A percentile compares a stretch with the other conserved stretches of the same genome.
Evolutionary conservation across 2,113 vertebrate species (phyloP).

Genomic region (Varanus salvator): DNA sequence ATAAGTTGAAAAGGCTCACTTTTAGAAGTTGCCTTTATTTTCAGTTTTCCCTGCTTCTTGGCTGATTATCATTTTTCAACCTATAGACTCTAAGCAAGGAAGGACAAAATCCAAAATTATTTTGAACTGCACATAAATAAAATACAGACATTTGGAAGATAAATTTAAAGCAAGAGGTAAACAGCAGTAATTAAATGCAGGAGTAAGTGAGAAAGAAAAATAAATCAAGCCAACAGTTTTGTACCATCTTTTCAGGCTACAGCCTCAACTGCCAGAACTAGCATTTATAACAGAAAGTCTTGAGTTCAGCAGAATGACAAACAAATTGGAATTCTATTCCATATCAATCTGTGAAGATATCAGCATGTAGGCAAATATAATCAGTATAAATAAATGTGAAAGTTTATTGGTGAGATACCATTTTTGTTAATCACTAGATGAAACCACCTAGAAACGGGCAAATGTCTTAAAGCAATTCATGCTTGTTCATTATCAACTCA

Average conservation of each 20-base stretch:
- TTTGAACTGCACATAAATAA: neutral
- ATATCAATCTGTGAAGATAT: neutral
- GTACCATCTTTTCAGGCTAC: neutral
- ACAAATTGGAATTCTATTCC: neutral
- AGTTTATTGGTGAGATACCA: neutral
- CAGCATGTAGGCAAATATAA: neutral
- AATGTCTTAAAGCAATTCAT: neutral
- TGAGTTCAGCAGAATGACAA: fast-evolving
- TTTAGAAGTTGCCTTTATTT: neutral
- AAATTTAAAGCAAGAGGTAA: constrained; percentile 11
- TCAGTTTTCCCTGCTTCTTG: neutral
- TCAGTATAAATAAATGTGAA: neutral
- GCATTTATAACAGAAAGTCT: constrained; percentile 5
- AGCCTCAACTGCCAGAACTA: neutral
- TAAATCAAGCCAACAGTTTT: neutral
- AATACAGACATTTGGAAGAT: neutral
- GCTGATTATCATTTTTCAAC: neutral
- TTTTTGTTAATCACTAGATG: neutral
- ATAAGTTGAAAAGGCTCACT: neutral
- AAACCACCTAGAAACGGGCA: neutral
- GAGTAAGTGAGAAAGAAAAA: neutral
- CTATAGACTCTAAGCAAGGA: fast-evolving
- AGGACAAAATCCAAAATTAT: neutral
- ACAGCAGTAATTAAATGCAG: constrained; percentile 5
- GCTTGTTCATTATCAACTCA: neutral